Evolutionary conservation across 2,797 vertebrate genomes (phyloP), one percentile per base, ranked within the genome.

Genomic region (Calcarius lapponicus): DNA sequence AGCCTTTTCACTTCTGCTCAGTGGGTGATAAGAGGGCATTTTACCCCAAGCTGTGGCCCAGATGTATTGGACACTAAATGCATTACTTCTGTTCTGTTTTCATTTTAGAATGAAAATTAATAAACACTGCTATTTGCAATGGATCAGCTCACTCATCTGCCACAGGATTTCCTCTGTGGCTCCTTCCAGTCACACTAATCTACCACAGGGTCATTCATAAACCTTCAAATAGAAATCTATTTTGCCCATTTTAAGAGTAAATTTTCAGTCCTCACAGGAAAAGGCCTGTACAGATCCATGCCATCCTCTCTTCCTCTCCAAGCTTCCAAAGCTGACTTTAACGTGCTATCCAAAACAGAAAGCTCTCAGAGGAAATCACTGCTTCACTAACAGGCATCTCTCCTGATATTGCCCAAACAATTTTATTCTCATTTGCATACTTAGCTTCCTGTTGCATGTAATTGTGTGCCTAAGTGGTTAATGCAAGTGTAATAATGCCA

Each of bases 21-120:
- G 86, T 4, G 26, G 73, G 70, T 56, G 66, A 84, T 74, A 80
- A 89, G 73, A 93, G 32, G 48, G 40, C 50, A 40, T 57, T 92
- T 96, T 86, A 89, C 32, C 82, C 45, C 81, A 83, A 79, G 69
- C 71, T 91, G 90, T 45, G 65, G 32, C 56, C 83, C 92, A 93
- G 84, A 73, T 71, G 36, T 57, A 70, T 57, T 69, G 48, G 66
- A 10, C 40, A 45, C 15, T 91, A 91, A 89, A 88, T 38, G 17
- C 18, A 78, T 78, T 71, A 43, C 36, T 80, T n/a, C 5, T 14
- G 32, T 31, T 93, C 86, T 80, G 4, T 91, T 93, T 94, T 74
- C 50, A 60, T 80, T 88, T 92, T 42, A 76, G 50, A 89, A 13
- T 32, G 24, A 81, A 40, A 90, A 86, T 80, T 88, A 88, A 82